Base-by-base conservation (phyloP, 2,888 invertebrate species). In the Drosophila macrospina region DNA sequence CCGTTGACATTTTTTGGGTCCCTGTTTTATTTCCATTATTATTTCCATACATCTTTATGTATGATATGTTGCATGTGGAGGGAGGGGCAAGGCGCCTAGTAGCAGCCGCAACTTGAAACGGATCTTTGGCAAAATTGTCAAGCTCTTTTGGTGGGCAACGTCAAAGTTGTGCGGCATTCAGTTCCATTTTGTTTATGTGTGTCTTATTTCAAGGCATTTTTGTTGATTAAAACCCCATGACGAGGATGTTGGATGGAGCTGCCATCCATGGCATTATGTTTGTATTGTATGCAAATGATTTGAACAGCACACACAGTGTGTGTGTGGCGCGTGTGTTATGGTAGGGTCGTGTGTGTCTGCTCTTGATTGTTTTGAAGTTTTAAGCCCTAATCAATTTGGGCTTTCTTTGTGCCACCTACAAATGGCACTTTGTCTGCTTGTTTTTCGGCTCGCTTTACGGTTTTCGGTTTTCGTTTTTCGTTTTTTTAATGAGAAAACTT, bases 321-420 rank as follows among this genome's bases (percentile, higher is more conserved):
- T 39, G 20, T 41, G 16, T 52, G n/a, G 20, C 36, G 11, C 48
- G 26, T 30, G 36, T 62, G 47, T 32, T 24, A 20, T 30, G 42
- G 7, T 52, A 37, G 47, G 24, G 30, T 6, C 44, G 32, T 34
- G 36, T 52, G 74, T 62, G 73, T 72, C 72, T 84, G 75, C 61
- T 76, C 66, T 69, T 83, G 83, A 83, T 83, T 83, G 83, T 83
- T 83, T 84, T 88, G 80, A 86, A 83, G 87, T 86, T 83, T 73
- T 74, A 65, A 80, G 89, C 89, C 89, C 85, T 86, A 88, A 83
- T 83, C 83, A 88, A 83, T 83, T 83, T 80, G 88, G 85, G 84
- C 80, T 69, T 63, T 20, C 20, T 20, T 79, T 56, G 69, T 52
- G 61, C 67, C 78, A 78, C 62, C 67, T 78, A 48, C 74, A 61